A percentile compares a stretch with the other conserved stretches of the same genome.
phyloP scores from a whole-genome alignment of 2,113 vertebrate genomes.

The Cyanoramphus novaezelandiae region DNA sequence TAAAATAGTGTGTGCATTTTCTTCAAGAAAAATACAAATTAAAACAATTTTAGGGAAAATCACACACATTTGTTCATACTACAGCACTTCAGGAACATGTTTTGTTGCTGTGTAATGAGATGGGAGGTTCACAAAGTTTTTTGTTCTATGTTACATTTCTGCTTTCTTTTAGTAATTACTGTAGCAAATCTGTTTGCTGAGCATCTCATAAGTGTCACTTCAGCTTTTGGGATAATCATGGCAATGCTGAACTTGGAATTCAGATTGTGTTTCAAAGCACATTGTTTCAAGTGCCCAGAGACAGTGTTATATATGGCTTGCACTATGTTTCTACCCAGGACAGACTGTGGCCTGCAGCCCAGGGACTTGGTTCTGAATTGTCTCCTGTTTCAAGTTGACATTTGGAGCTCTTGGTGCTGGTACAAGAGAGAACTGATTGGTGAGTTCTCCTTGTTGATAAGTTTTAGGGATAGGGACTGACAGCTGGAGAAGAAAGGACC shows the following conservation, averaged over 20 bases:
- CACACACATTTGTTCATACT: background rate
- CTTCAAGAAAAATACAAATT: background rate
- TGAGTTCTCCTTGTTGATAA: background rate
- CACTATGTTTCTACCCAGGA: background rate
- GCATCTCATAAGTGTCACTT: background rate
- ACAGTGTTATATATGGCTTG: background rate
- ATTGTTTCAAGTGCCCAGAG: background rate
- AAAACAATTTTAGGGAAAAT: background rate
- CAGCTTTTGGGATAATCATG: background rate
- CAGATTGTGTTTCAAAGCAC: background rate
- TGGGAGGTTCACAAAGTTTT: background rate
- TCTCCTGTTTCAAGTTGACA: background rate
- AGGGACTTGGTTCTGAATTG: background rate
- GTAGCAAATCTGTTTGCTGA: background rate
- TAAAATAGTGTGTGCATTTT: background rate
- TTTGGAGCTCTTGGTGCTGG: background rate
- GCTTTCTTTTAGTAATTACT: background rate
- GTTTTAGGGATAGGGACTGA: background rate
- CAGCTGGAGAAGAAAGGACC: background rate
- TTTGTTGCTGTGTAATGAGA: background rate
- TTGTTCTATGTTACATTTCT: background rate
- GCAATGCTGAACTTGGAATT: background rate
- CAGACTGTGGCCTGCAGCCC: background rate
- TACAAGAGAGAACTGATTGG: background rate
- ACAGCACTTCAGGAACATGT: background rate